Evolutionary conservation across 1,140 invertebrate species (phyloP).

Genomic region (Eriocheir sinensis): DNA sequence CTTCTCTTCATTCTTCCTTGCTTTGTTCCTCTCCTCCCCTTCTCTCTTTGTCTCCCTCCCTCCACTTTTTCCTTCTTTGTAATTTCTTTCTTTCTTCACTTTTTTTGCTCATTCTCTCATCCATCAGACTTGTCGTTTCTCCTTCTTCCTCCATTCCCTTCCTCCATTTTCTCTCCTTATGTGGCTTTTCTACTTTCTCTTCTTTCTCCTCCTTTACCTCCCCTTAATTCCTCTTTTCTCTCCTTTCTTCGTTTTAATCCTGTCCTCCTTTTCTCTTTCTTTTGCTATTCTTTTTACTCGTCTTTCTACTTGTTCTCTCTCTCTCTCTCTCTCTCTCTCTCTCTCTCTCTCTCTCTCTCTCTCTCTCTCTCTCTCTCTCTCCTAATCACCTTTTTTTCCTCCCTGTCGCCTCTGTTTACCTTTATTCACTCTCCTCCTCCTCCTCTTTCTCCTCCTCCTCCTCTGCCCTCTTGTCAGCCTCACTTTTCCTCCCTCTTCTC

Average conservation of each 20-base stretch:
- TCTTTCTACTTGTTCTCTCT: background rate
- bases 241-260: too few relatives aligned
- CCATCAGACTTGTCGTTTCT: background rate
- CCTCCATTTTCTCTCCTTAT: background rate
- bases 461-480: background rate
- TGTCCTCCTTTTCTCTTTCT: too few relatives aligned
- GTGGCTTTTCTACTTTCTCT: too few relatives aligned
- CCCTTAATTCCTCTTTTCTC: too few relatives aligned
- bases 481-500: background rate
- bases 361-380: constrained; percentile 20
- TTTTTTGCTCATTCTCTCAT: background rate
- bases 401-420: background rate
- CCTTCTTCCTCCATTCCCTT: constrained; percentile 1
- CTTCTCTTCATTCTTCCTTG: background rate
- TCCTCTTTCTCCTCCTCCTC: background rate
- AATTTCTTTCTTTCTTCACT: background rate
- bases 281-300: too few relatives aligned
- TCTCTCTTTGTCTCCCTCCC: background rate
- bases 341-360: background rate
- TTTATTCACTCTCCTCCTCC: background rate
- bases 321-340: background rate
- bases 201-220: too few relatives aligned
- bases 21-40: constrained; percentile 4
- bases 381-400: background rate
- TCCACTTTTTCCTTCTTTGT: background rate